Conservation (phyloP, 35 echinoderm and acorn worm species). For the Stichopus chloronotus region DNA sequence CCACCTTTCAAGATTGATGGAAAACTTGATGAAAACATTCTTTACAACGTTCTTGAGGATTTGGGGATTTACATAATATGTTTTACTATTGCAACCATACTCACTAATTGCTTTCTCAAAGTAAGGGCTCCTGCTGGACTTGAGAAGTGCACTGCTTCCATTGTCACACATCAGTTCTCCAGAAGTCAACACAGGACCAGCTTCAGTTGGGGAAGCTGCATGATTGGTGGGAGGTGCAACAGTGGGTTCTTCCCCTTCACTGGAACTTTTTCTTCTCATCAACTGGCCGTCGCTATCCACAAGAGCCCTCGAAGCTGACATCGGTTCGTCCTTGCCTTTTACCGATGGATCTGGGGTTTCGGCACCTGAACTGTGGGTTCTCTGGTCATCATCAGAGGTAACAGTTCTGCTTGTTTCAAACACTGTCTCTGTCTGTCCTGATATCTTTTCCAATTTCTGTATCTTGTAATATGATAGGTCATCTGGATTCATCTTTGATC, state of each 20-base stretch:
- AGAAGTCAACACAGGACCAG: too few species aligned
- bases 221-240: not conserved
- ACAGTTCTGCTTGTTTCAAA: not conserved
- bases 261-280: too few species aligned
- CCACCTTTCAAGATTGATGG: too few species aligned
- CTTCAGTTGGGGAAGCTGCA: too few species aligned
- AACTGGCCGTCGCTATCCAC: not conserved
- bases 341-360: not conserved
- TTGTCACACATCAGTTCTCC: too few species aligned
- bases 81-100: too few species aligned
- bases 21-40: too few species aligned
- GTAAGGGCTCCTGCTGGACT: too few species aligned
- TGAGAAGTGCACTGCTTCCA: too few species aligned
- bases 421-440: not conserved
- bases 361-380: not conserved
- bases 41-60: too few species aligned
- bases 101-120: too few species aligned
- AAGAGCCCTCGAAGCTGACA: not conserved
- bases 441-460: conserved; percentile 8
- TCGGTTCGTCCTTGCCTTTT: not conserved
- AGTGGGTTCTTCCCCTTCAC: not conserved
- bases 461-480: not conserved
- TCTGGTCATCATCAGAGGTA: not conserved
- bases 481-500: not conserved
- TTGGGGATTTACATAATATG: too few species aligned